Evolutionary conservation across 1,140 invertebrate species (phyloP).

Genomic region (Lepeophtheirus salmonis): DNA sequence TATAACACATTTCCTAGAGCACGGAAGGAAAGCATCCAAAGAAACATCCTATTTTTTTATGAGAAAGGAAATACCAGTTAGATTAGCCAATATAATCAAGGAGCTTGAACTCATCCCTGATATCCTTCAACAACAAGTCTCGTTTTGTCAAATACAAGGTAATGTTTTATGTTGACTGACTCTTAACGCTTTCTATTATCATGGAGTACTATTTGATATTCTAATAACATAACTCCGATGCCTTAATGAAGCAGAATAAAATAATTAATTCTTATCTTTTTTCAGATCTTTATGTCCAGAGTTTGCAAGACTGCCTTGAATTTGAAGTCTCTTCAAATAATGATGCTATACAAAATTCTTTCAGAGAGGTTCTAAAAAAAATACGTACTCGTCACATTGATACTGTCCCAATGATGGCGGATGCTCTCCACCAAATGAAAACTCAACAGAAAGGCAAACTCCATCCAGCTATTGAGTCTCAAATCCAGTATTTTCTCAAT

Average conservation of each 20-base stretch:
- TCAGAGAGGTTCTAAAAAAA: conserved; percentile 64
- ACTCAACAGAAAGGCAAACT: conserved; percentile 61
- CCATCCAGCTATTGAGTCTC: conserved; percentile 66
- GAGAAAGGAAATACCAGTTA: conserved; percentile 81
- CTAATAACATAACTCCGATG: too few relatives aligned
- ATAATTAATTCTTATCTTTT: background rate
- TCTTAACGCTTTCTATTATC: conserved; percentile 11
- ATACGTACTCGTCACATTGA: conserved; percentile 89
- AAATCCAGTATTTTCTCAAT: conserved; percentile 96
- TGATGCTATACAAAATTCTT: conserved; percentile 26
- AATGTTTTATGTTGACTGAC: conserved; percentile 28
- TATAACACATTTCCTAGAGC: conserved; percentile 9
- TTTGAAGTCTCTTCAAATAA: conserved; percentile 47
- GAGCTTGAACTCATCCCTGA: conserved; percentile 83
- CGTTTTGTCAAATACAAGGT: conserved; percentile 50
- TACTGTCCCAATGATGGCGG: conserved; percentile 96
- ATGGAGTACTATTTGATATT: too few relatives aligned
- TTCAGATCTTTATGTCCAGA: conserved; percentile 71
- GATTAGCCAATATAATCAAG: conserved; percentile 94
- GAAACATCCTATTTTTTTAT: conserved; percentile 43
- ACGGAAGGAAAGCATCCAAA: conserved; percentile 43
- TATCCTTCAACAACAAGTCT: conserved; percentile 66
- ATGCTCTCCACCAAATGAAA: conserved; percentile 87
- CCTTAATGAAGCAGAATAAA: too few relatives aligned
- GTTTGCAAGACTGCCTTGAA: conserved; percentile 76